Evolutionary conservation across 2,797 vertebrate genomes (phyloP), one percentile per base, ranked within the genome.

Genomic region (Amazonetta brasiliensis): DNA sequence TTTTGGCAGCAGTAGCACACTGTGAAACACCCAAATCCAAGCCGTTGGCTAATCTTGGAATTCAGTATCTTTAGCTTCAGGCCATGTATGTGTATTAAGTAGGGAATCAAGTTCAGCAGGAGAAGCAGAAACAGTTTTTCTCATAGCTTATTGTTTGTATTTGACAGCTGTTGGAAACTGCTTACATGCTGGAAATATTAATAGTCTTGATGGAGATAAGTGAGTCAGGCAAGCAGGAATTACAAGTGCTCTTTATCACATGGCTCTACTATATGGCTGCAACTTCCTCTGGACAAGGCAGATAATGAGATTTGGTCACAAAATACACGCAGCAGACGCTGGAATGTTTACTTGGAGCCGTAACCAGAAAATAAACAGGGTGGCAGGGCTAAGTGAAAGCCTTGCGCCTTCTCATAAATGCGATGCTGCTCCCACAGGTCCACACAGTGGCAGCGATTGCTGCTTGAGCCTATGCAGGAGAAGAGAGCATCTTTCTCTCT

Each of bases 91-190:
- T 4, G 20, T 33, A 30, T 72, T 52, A 37, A 59, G n/a, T 4
- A 8, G 12, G 64, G 54, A 67, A 52, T 12, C 30, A 14, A 80
- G 69, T 63, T 58, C 3, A 54, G 2, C 44, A 26, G 52, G 41
- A 83, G 67, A 79, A 86, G 52, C 63, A 89, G 81, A 31, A 95
- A 56, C 35, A 46, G 46, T 78, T 95, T 76, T 82, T 52, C 88
- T 71, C 35, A 72, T 35, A 66, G 72, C 76, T 93, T 33, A 71
- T 72, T 91, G 85, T 93, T 90, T 87, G 69, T 83, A 30, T 46
- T 74, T 66, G 85, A 86, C 81, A 91, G 88, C 84, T 89, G 84
- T 58, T 93, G 67, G 81, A 86, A 95, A 93, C 62, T 83, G 91
- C 94, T 91, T 84, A 84, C 84, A 84, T 2, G n/a, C 37, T 91